A percentile compares a stretch with the other conserved stretches of the same genome.
Conservation (phyloP, 2,113 vertebrate species). For the Jacana jacana region DNA sequence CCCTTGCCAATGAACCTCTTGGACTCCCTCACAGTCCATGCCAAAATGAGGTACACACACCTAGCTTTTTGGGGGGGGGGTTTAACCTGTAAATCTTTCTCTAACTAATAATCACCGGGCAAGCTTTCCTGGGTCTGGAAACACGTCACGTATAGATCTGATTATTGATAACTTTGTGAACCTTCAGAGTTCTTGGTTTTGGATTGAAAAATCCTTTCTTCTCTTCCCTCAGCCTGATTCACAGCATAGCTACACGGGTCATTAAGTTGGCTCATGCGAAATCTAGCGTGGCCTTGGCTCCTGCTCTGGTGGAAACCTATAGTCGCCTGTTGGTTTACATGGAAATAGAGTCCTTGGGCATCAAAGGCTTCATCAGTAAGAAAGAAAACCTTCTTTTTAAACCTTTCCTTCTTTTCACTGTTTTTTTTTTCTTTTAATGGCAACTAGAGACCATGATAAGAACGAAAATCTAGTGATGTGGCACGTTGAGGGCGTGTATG, state of each 20-base stretch:
- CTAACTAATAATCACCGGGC: neutral
- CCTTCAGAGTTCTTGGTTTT: neutral
- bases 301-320: constrained; percentile 96
- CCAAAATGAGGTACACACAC: constrained; percentile 99
- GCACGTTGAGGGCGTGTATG: neutral
- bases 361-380: constrained; percentile 99
- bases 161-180: neutral
- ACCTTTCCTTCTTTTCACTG: neutral
- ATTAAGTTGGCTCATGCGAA: constrained; percentile 98
- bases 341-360: constrained; percentile 99
- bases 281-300: constrained; percentile 90
- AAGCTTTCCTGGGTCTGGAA: neutral
- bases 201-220: neutral
- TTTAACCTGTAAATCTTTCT: neutral
- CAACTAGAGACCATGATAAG: neutral
- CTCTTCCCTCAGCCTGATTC: constrained; percentile 87
- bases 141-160: neutral
- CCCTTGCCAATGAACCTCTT: constrained; percentile 97
- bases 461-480: neutral
- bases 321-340: constrained; percentile 97
- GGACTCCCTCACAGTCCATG: constrained; percentile 96
- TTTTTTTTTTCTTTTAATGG: neutral
- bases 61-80: too few species aligned
- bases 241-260: constrained; percentile 97
- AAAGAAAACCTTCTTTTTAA: neutral